Conservation (phyloP, 2,888 invertebrate genomes). For the Chymomyza amoena region DNA sequence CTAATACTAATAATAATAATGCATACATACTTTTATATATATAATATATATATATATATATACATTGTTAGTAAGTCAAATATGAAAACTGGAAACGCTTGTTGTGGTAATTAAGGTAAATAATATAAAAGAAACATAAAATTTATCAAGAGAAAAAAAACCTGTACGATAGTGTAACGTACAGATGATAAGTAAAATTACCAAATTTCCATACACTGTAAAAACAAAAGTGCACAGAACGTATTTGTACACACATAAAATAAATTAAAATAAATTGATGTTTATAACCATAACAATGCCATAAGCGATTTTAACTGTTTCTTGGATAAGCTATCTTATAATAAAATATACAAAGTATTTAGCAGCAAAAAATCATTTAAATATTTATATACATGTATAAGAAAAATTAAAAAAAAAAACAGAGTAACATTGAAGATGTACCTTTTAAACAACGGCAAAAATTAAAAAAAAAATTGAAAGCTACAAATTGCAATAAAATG, state of each 20-base stretch:
- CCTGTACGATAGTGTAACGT: slow-evolving; percentile 51
- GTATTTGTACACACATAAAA: slow-evolving; percentile 45
- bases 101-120: slow-evolving; percentile 67
- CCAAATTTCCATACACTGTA: slow-evolving; percentile 63
- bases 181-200: slow-evolving; percentile 38
- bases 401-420: not conserved
- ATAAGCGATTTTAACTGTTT: slow-evolving; percentile 66
- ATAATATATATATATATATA: slow-evolving; percentile 29
- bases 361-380: not conserved
- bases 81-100: slow-evolving; percentile 72
- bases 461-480: too few species aligned
- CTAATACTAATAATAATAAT: not conserved
- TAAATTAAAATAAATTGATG: slow-evolving; percentile 57
- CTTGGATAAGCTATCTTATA: slow-evolving; percentile 51
- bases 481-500: too few species aligned
- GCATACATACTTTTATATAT: not conserved
- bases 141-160: slow-evolving; percentile 9
- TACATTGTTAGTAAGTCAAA: slow-evolving; percentile 68
- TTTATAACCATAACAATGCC: slow-evolving; percentile 55
- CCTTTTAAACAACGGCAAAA: too few species aligned
- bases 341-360: slow-evolving; percentile 14
- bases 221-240: slow-evolving; percentile 30
- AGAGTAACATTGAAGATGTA: too few species aligned
- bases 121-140: slow-evolving; percentile 4
- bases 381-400: not conserved